Conservation (phyloP, 2,888 invertebrate genomes). For the Perdita meconis region DNA sequence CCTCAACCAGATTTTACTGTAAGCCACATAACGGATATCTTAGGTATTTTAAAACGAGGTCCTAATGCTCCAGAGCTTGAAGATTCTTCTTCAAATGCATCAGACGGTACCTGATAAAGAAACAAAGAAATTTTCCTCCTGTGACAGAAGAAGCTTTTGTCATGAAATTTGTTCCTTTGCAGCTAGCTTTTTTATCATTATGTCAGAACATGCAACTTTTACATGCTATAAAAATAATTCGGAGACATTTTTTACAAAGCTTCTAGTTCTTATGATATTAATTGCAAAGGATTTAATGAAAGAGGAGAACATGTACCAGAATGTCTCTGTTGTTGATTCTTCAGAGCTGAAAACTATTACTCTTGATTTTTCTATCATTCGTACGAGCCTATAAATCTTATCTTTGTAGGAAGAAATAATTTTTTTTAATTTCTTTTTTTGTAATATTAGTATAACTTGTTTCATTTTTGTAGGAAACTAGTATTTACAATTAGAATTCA, state of each 20-base stretch:
- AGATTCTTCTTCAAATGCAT: conserved; percentile 82
- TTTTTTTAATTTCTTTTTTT: not conserved
- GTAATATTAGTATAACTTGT: not conserved
- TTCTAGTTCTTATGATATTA: conserved; percentile 9
- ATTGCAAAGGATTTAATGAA: conserved; percentile 17
- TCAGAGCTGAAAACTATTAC: not conserved
- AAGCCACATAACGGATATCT: conserved; percentile 87
- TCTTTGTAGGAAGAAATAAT: not conserved
- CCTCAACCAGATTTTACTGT: conserved; percentile 88
- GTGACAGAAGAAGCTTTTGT: conserved; percentile 14
- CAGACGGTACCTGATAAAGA: conserved; percentile 85
- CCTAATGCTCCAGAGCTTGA: conserved; percentile 85
- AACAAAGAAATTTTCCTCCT: conserved; percentile 12
- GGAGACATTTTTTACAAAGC: conserved; percentile 24
- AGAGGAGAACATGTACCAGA: not conserved
- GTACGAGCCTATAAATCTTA: conserved; percentile 3
- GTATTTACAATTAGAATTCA: conserved; percentile 5
- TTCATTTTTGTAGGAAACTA: conserved; percentile 10
- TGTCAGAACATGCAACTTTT: conserved; percentile 17
- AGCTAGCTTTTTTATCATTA: conserved; percentile 7
- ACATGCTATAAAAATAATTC: conserved; percentile 23
- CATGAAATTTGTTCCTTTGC: not conserved
- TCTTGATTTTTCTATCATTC: conserved; percentile 12
- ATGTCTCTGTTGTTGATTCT: conserved; percentile 1
- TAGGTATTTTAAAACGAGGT: conserved; percentile 85